Base-by-base conservation (phyloP, 35 echinoderm and acorn worm species). In the Amphiura filiformis region DNA sequence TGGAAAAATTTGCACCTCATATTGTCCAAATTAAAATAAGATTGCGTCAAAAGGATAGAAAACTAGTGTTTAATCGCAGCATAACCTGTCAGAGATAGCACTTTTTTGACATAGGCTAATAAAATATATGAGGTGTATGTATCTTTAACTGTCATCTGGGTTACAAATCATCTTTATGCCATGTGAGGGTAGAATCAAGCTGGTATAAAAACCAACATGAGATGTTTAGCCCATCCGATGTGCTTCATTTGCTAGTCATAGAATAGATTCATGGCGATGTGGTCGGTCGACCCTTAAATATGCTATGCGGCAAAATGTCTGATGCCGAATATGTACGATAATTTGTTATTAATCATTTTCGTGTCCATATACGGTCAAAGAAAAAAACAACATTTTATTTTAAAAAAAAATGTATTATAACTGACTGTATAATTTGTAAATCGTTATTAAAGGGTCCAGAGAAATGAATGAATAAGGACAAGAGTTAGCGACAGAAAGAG, bases 231-330 rank as follows among this genome's bases (percentile, higher is more conserved):
- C 36, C 75, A 39, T 86, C 56, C 84, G 84, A 75, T 86, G 20
- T 86, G 84, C 56, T 86, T 86, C 84, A 86, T 86, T 86, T 86
- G 37, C 52, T 86, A 86, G 84, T 86, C 84, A 86, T 86, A 75
- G 84, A 86, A 76, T 75, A 47, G 4, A 47, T 9, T 47, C 41
- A 47, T 4, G 5, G 41, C 41, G 17, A 17, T 47, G 17, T 4
- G 17, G 17, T 9, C 41, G 41, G 5, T 47, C 41, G n/a, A n/a
- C n/a, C n/a, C n/a, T n/a, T n/a, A n/a, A n/a, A n/a, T 17, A 47
- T 47, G 41, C 41, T 17, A 47, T n/a, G 17, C 17, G 41, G 41
- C 41, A 47, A 47, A 47, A 47, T 17, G 4, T 9, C 5, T 47
- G 4, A 17, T 4, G 41, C 41, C 41, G 41, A 47, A 4, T 9